Evolutionary conservation across 2,888 invertebrate genomes (phyloP), one percentile per base, ranked within the genome.

Genomic region (Conus canariensis): DNA sequence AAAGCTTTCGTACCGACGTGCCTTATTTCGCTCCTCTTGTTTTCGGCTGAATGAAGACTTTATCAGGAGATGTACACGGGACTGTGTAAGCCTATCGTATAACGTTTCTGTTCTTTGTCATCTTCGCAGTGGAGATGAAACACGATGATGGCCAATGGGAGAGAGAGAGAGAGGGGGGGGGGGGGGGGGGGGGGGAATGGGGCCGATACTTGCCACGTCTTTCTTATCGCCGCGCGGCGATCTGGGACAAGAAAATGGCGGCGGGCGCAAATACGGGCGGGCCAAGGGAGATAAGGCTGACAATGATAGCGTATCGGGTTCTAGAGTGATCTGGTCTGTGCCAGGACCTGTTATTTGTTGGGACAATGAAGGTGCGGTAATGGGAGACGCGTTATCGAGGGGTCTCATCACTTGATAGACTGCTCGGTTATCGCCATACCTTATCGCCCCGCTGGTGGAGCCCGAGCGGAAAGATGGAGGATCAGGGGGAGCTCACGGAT

Each of bases 311-410:
- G 87, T 87, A 87, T 87, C 87, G 56, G 56, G 87, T 87, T 87
- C 45, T 67, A 64, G 67, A 30, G 70, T 87, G 87, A 67, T 64
- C 60, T 60, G 25, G 45, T n/a, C 58, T 77, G 82, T 82, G 80
- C 88, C 88, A 60, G 59, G 67, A 22, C 60, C 85, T 89, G 89
- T 85, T 85, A 67, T 85, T 89, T 83, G 89, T 89, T 89, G 80
- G 45, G 89, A 89, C 89, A 70, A 70, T 80, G 83, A 89, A 80
- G 56, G 45, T 14, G 45, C 25, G 58, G 89, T 83, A 89, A 89
- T 45, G 7, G 82, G 89, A 89, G 45, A 19, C 67, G 70, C 22
- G 0, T 25, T 83, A 89, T 89, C 70, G 56, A 56, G 25, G 19
- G 19, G 45, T 4, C n/a, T 10, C 89, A 89, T 89, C 89, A 64